A percentile compares a stretch with the other conserved stretches of the same genome.
Evolutionary conservation across 2,888 invertebrate genomes (phyloP).

Genomic region (Orthosia cruda): DNA sequence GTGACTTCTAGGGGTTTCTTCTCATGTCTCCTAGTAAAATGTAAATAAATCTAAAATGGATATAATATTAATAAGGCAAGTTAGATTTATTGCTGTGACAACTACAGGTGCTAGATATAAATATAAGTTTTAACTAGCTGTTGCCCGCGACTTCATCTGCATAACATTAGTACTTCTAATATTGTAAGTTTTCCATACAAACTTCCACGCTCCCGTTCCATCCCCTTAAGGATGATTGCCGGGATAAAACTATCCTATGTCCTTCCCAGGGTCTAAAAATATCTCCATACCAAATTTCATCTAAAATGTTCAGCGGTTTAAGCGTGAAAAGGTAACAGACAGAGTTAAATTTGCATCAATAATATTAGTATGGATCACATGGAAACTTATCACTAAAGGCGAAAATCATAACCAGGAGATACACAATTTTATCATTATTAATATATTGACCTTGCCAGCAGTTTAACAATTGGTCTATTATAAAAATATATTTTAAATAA

Average conservation of each 20-base stretch:
- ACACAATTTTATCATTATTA: neutral
- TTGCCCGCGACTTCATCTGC: too few relatives aligned
- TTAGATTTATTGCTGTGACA: constrained; percentile 11
- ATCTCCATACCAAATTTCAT: too few relatives aligned
- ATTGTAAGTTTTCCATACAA: too few relatives aligned
- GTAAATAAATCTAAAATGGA: neutral
- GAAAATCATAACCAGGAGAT: neutral
- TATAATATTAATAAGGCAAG: constrained; percentile 38
- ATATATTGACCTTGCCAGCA: constrained; percentile 41
- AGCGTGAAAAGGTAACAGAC: too few relatives aligned
- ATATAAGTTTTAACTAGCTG: too few relatives aligned
- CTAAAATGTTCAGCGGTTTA: too few relatives aligned
- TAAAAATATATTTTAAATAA: constrained; percentile 6
- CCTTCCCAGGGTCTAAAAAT: too few relatives aligned
- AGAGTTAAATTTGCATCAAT: too few relatives aligned
- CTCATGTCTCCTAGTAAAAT: neutral
- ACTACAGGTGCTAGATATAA: neutral
- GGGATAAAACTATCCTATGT: too few relatives aligned
- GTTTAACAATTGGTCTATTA: constrained; percentile 17
- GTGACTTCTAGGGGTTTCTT: neutral
- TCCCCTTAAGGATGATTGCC: too few relatives aligned
- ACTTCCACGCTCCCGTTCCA: too few relatives aligned
- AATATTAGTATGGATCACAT: constrained; percentile 11
- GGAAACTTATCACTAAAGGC: constrained; percentile 6
- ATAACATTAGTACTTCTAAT: too few relatives aligned